Evolutionary conservation across 2,888 invertebrate genomes (phyloP), one percentile per base, ranked within the genome.

Genomic region (Pollenia labialis): DNA sequence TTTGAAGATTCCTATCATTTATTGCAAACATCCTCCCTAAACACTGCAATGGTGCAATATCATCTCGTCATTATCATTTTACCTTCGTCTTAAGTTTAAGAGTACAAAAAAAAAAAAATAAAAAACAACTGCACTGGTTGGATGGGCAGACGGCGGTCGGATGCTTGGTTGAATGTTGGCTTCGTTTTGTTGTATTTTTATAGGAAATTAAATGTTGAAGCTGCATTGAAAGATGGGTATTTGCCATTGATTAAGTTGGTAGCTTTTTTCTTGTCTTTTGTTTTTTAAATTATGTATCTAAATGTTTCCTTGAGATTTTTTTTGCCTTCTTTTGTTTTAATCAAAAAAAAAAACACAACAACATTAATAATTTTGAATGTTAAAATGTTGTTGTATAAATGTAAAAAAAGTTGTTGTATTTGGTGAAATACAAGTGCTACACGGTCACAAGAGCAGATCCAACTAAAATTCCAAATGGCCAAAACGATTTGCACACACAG

Each of bases 221-320:
- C 81, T 83, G 81, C 76, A 81, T 66, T 83, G 62, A 83, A 74
- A 79, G 69, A 79, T 76, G 83, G 50, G 40, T 18, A 58, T 68
- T 84, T 84, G 84, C 76, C 84, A 81, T 87, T 87, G 87, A 58
- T 46, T 85, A 52, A 32, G 9, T 69, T 58, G 32, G 16, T 46
- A 23, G 18, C 71, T 32, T 18, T 74, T 32, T 18, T 75, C 32
- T 84, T 86, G 58, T 54, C 74, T 72, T 23, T 58, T 76, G 32
- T 72, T 50, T 79, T 32, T 32, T 32, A 6, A 32, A 32, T 14
- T 48, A 32, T 75, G 52, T 40, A 69, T 68, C 77, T 56, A 80
- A 81, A 69, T 88, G 92, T 91, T 92, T 91, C 92, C 92, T 92
- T 92, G 92, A 92, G 92, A 92, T 92, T 90, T 89, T 90, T 89